A percentile compares a stretch with the other conserved stretches of the same genome.
phyloP scores from a whole-genome alignment of 2,113 vertebrate genomes.

The Agelaius tricolor region DNA sequence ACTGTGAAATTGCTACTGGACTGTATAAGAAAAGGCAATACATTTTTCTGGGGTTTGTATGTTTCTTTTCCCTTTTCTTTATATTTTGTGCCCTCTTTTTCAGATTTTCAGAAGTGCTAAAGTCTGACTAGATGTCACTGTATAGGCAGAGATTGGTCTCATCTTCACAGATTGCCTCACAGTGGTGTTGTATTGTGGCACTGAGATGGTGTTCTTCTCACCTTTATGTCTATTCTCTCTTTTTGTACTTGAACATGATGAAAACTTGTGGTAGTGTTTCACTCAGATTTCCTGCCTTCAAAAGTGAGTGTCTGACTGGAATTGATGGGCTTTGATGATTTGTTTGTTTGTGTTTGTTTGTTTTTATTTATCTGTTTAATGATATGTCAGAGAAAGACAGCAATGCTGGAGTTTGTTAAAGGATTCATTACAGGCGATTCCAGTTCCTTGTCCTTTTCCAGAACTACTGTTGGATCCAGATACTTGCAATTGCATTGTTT shows the following conservation, averaged over 20 bases:
- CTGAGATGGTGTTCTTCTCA: constrained; percentile 9
- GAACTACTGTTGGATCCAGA: neutral
- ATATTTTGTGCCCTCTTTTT: neutral
- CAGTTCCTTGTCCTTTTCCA: neutral
- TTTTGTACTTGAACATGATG: neutral
- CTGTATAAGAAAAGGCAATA: neutral
- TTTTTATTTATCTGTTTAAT: neutral
- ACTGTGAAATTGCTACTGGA: neutral
- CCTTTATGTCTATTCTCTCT: neutral
- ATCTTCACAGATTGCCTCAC: neutral
- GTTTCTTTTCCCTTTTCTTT: neutral
- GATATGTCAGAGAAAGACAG: neutral
- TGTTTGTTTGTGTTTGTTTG: neutral
- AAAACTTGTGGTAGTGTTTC: neutral
- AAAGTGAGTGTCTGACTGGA: neutral
- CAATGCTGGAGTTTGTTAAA: neutral
- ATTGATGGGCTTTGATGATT: neutral
- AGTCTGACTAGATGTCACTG: neutral
- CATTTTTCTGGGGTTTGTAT: neutral
- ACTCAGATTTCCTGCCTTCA: neutral
- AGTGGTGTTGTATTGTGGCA: neutral
- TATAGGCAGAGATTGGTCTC: neutral
- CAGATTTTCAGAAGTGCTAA: neutral
- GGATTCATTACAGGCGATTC: neutral
- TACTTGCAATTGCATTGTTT: constrained; percentile 41